A percentile compares a stretch with the other conserved stretches of the same genome.
Conservation (phyloP, 2,113 vertebrate species). For the Rhinolophus sinicus region DNA sequence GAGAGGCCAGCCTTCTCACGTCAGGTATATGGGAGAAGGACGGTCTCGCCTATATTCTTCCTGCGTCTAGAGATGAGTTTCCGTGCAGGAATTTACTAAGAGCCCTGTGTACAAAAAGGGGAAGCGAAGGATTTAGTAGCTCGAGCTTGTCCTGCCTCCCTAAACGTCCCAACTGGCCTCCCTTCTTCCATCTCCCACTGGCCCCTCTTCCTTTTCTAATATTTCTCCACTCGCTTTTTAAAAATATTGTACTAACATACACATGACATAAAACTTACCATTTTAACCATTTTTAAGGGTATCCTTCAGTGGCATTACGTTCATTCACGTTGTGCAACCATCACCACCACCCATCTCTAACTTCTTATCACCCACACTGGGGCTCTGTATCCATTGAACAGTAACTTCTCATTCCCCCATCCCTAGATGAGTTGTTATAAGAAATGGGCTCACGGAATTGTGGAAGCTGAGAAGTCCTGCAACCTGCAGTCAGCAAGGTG, state of each 20-base stretch:
- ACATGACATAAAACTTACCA: background rate
- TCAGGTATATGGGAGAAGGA: background rate
- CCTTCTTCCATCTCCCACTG: background rate
- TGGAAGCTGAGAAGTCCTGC: background rate
- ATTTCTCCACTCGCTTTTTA: background rate
- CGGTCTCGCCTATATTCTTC: background rate
- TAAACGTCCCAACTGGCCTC: rapidly evolving
- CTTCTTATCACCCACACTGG: background rate
- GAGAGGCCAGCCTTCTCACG: background rate
- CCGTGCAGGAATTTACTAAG: background rate
- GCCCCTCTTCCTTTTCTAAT: background rate
- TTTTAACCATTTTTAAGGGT: rapidly evolving
- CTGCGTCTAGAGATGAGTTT: background rate
- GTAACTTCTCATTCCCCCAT: rapidly evolving
- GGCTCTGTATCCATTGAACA: background rate
- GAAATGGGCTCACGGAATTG: background rate
- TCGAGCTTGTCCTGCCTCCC: background rate
- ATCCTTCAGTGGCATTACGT: rapidly evolving
- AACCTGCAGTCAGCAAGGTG: no score
- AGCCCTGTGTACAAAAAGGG: background rate
- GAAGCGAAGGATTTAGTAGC: rapidly evolving
- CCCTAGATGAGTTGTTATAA: rapidly evolving
- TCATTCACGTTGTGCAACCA: rapidly evolving
- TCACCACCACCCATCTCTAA: rapidly evolving
- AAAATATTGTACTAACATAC: background rate